Conservation (phyloP, 2,113 vertebrate genomes). For the Sinocyclocheilus anophthalmus region DNA sequence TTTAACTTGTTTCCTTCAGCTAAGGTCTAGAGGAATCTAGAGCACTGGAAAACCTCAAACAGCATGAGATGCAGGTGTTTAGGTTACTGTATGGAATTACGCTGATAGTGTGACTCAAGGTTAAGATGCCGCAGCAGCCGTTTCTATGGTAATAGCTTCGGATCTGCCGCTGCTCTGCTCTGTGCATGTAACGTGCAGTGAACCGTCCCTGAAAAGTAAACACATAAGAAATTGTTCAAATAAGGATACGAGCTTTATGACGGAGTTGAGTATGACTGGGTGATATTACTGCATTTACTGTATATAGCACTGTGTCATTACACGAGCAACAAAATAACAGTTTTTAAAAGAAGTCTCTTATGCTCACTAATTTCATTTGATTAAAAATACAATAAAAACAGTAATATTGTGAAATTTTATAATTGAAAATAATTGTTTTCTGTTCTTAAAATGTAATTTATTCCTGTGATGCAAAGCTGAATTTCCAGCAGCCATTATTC, state of each 20-base stretch:
- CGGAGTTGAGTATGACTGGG: not conserved
- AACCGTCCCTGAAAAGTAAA: conserved; percentile 86
- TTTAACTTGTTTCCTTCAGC: not conserved
- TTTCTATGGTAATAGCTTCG: conserved; percentile 87
- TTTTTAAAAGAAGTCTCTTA: not conserved
- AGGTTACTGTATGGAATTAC: not conserved
- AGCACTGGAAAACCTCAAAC: conserved; percentile 10
- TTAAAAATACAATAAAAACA: not conserved
- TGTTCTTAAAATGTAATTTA: no score
- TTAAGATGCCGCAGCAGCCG: conserved; percentile 66
- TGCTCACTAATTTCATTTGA: not conserved
- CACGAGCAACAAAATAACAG: not conserved
- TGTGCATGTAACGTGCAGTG: conserved; percentile 89
- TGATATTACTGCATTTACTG: not conserved
- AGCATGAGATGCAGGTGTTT: conserved; percentile 26
- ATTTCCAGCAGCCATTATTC: not conserved
- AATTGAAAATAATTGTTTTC: no score
- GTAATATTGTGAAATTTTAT: not conserved
- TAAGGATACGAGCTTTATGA: not conserved
- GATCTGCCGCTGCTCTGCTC: conserved; percentile 87
- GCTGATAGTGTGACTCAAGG: not conserved
- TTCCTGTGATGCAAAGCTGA: not conserved
- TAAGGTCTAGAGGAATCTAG: not conserved
- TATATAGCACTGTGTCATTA: not conserved
- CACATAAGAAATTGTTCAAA: not conserved